Conservation (phyloP, 2,113 vertebrate genomes). For the Pseudorasbora parva region DNA sequence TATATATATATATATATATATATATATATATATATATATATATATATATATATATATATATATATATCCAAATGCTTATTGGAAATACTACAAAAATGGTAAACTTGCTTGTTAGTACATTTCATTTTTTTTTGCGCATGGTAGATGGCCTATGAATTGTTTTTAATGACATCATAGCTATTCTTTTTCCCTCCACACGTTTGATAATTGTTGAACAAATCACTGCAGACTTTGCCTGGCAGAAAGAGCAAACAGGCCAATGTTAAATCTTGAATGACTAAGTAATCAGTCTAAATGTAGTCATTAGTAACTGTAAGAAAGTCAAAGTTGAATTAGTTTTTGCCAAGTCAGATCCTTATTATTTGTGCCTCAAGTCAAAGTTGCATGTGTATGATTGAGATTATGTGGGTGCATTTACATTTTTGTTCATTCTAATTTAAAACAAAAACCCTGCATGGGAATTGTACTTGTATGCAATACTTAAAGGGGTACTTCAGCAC, state of each 20-base stretch:
- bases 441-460: background rate
- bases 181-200: background rate
- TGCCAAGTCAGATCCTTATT: background rate
- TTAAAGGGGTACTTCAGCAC: too few species aligned
- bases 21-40: too few species aligned
- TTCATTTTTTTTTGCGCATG: background rate
- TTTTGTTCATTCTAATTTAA: background rate
- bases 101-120: background rate
- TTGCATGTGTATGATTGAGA: background rate
- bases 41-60: too few species aligned
- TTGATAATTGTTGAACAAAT: background rate
- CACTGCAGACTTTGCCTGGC: background rate
- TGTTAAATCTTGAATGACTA: slow-evolving; percentile 11
- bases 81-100: background rate
- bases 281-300: background rate
- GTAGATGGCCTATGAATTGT: background rate
- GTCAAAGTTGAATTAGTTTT: background rate
- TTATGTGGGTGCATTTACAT: background rate
- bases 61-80: background rate
- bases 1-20: too few species aligned
- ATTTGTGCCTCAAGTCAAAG: background rate
- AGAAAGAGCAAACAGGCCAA: background rate
- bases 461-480: background rate
- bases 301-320: background rate
- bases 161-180: background rate